These are phyloP conservation scores for Micrasema minimum DNA, from an alignment of 1,140 invertebrate genomes.

Conservation along the genomic window DNA sequence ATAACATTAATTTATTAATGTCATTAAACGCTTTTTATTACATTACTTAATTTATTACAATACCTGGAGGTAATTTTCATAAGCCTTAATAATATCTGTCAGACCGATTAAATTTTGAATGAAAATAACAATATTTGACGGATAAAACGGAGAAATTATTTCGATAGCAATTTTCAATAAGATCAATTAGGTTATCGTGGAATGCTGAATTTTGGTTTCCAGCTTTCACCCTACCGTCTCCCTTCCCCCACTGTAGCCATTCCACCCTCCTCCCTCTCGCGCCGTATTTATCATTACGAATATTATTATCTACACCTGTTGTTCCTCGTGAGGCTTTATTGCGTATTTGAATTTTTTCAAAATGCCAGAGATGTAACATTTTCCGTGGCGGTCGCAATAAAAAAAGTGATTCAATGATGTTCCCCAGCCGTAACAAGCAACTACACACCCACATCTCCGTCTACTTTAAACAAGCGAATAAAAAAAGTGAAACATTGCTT, in stretches of 20 bases:
- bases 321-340: constrained; percentile 46
- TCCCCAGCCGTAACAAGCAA: constrained; percentile 50
- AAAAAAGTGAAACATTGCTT: constrained; percentile 31
- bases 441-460: constrained; percentile 40
- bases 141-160: too few species aligned
- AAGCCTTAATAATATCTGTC: too few species aligned
- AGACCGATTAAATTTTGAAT: too few species aligned
- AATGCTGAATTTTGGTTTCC: constrained; percentile 23
- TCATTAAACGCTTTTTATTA: too few species aligned
- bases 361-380: constrained; percentile 41
- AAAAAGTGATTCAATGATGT: constrained; percentile 52
- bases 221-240: background rate
- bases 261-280: background rate
- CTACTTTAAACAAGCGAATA: constrained; percentile 31
- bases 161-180: constrained; percentile 6
- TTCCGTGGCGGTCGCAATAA: constrained; percentile 46
- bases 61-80: too few species aligned
- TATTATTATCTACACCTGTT: constrained; percentile 54
- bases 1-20: too few species aligned
- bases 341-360: constrained; percentile 52
- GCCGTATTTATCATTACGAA: constrained; percentile 49
- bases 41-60: too few species aligned
- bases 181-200: constrained; percentile 9
- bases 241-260: background rate
- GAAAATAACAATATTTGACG: too few species aligned